Evolutionary conservation across 1,140 invertebrate genomes (phyloP).

Genomic region (Penaeus indicus): DNA sequence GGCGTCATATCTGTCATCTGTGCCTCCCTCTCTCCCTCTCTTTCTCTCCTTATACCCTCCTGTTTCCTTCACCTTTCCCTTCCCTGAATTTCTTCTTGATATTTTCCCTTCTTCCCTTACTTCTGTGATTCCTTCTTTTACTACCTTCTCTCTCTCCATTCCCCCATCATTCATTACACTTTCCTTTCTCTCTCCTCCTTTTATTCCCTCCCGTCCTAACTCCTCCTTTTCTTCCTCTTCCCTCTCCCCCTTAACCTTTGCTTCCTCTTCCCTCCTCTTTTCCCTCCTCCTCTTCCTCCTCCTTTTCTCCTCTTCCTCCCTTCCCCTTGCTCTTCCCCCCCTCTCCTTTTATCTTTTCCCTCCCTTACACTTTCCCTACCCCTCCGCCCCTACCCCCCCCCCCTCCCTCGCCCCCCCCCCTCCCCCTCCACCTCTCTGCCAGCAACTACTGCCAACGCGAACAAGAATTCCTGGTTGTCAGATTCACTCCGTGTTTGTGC

Average conservation of each 20-base stretch:
- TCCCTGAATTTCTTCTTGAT: too few species aligned
- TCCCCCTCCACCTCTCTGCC: background rate
- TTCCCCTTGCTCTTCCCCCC: background rate
- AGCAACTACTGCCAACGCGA: background rate
- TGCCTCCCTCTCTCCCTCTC: background rate
- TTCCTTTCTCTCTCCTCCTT: background rate
- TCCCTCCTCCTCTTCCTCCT: background rate
- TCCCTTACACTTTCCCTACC: background rate
- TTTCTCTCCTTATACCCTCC: background rate
- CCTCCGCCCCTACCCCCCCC: background rate
- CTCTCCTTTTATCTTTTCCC: background rate
- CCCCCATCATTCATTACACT: background rate
- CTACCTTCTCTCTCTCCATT: too few species aligned
- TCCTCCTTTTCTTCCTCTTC: background rate
- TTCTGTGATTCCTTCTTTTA: too few species aligned
- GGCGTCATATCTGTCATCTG: too few species aligned
- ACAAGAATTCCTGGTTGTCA: too few species aligned
- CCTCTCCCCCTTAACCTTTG: background rate
- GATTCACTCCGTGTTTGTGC: background rate
- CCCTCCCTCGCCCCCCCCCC: background rate
- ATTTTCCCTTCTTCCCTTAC: too few species aligned
- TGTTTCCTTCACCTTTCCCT: too few species aligned
- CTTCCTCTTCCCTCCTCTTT: background rate
- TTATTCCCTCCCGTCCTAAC: background rate
- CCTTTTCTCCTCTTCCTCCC: background rate